A percentile compares a stretch with the other conserved stretches of the same genome.
phyloP scores from a whole-genome alignment of 2,797 vertebrate species.

The Fistularia commersonii region DNA sequence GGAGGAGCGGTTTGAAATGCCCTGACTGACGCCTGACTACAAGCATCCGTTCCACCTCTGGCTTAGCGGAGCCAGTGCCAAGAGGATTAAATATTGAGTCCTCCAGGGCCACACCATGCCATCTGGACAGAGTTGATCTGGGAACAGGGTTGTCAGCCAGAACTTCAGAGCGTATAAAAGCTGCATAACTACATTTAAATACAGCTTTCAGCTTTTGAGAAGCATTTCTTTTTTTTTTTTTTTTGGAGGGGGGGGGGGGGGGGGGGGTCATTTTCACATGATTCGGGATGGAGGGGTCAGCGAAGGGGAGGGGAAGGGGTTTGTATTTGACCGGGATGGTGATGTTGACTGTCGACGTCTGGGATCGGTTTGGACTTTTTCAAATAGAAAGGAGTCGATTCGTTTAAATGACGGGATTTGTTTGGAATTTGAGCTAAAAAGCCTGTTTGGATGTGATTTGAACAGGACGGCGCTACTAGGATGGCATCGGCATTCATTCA shows the following conservation, averaged over 20 bases:
- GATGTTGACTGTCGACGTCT: too few relatives aligned
- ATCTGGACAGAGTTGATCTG: constrained; percentile 74
- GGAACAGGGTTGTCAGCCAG: constrained; percentile 57
- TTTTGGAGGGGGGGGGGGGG: too few relatives aligned
- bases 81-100: constrained; percentile 74
- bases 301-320: not conserved
- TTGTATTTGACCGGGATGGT: constrained; percentile 14
- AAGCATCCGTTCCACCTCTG: constrained; percentile 67
- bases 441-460: too few relatives aligned
- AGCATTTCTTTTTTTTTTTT: not conserved
- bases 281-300: constrained; percentile 1
- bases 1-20: constrained; percentile 30
- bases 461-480: too few relatives aligned
- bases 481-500: too few relatives aligned
- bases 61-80: constrained; percentile 58
- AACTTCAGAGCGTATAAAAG: constrained; percentile 54
- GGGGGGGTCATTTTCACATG: constrained; percentile 3
- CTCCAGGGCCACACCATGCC: constrained; percentile 64
- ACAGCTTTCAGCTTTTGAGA: constrained; percentile 33
- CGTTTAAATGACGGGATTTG: too few relatives aligned
- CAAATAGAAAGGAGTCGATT: too few relatives aligned
- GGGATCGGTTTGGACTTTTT: too few relatives aligned
- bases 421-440: too few relatives aligned
- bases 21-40: constrained; percentile 61
- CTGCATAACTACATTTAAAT: constrained; percentile 49